A percentile compares a stretch with the other conserved stretches of the same genome.
Conservation (phyloP, 2,113 vertebrate species). For the Turdus rufiventris region DNA sequence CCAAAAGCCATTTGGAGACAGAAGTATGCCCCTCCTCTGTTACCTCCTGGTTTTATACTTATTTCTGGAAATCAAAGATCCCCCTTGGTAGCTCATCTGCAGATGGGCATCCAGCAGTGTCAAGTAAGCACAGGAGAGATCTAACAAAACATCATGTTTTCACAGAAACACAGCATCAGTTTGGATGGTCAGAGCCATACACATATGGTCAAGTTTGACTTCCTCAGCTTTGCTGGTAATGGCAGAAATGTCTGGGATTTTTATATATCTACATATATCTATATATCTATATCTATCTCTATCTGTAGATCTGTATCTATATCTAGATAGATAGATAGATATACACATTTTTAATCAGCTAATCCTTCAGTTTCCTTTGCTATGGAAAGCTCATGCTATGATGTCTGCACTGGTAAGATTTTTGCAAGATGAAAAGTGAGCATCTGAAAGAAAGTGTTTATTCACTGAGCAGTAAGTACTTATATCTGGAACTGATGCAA, state of each 20-base stretch:
- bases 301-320: no score
- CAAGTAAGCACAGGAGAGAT: background rate
- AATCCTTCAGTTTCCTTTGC: background rate
- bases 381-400: background rate
- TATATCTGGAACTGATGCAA: background rate
- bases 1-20: background rate
- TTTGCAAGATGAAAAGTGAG: background rate
- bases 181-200: background rate
- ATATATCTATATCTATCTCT: no score
- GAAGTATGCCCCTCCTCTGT: background rate
- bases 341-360: background rate
- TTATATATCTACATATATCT: no score
- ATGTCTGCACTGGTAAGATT: background rate
- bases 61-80: background rate
- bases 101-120: background rate
- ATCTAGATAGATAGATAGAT: no score
- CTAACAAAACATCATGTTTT: background rate
- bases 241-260: background rate
- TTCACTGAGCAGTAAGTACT: background rate
- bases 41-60: background rate
- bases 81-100: background rate
- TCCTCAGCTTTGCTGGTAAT: background rate
- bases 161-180: background rate
- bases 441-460: background rate
- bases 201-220: background rate